Base-by-base conservation (phyloP, 2,888 invertebrate genomes). In the Rhingia rostrata region DNA sequence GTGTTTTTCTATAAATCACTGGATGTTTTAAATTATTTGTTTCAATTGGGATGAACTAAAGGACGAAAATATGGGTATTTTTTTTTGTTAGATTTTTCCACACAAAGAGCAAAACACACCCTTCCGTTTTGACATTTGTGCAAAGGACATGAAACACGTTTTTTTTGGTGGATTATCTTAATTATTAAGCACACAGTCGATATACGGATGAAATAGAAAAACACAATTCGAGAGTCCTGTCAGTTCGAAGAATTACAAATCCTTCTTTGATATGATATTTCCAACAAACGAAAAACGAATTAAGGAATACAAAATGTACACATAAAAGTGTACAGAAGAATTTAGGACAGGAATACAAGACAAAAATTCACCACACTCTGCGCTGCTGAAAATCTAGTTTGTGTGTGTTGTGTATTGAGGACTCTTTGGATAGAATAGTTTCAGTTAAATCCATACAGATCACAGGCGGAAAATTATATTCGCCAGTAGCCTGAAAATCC, bases 261-360 rank as follows among this genome's bases (percentile, higher is more conserved):
- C 51, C 32, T 56, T 33, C 43, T 58, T 83, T 63, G 69, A 74
- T 78, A 78, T 10, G 30, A 30, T 30, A 7, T 49, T 67, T 72
- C 69, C 58, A 53, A 22, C 41, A 37, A 43, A 73, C 53, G 35
- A 63, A 75, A 33, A 9, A 49, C 32, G 32, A 63, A 54, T 32
- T 41, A 53, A 51, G 54, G 45, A 64, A 64, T 54, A 54, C 66
- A n/a, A 61, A 58, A 58, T 53, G 58, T 67, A 78, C 78, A 83
- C 73, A 78, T 73, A 69, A 73, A 58, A 78, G 83, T 78, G 73
- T 83, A 83, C 78, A 83, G 78, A 83, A 83, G 77, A 73, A 83
- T 74, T 83, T 58, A 83, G 83, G 78, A 74, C 83, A 69, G 10
- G 47, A 63, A 45, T 41, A 49, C 33, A 22, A 22, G 22, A 43